Base-by-base conservation (phyloP, 2,113 vertebrate species). In the Pitta sordida region DNA sequence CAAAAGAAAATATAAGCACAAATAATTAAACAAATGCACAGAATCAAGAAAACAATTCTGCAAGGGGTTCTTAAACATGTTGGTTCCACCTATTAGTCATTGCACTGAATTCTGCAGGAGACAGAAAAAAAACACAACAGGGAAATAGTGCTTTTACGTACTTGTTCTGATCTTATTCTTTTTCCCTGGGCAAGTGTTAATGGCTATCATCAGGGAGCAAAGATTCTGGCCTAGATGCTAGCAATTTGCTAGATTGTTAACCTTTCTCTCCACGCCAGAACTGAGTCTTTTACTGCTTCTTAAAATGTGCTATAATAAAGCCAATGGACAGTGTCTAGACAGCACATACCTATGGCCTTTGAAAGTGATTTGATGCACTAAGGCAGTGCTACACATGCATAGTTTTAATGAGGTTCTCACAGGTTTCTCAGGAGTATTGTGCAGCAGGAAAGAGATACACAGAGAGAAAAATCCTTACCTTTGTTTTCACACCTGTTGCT, bases 401-500 rank as follows among this genome's bases (percentile, higher is more conserved):
- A 12, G 43, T n/a, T 94, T 92, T 95, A 95, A 96, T 76, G 55
- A 93, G 59, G 37, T 70, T 73, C 81, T 91, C 22, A n/a, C 2
- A 5, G 12, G 24, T 10, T 70, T 92, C 91, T 77, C 63, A 76
- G 36, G 46, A 55, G 19, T 15, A 67, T 23, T 39, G 55, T 70
- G 60, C 46, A 73, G 74, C 74, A 83, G 30, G 52, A 37, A 81
- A 81, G 39, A 86, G 53, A 68, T 48, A 43, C 29, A 67, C 68
- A 92, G n/a, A 73, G 19, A 70, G 58, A 91, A 79, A 90, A 95
- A 73, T 55, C 22, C 65, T 88, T 81, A 88, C 74, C 74, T 95
- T 93, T 81, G 34, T 80, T 93, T 87, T 87, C 71, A 73, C 71
- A 92, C 78, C 34, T 89, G 77, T 88, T 71, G 49, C 87, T 91